phyloP scores from a whole-genome alignment of 64 coral and sea anemone species.

The Exaiptasia diaphana region DNA sequence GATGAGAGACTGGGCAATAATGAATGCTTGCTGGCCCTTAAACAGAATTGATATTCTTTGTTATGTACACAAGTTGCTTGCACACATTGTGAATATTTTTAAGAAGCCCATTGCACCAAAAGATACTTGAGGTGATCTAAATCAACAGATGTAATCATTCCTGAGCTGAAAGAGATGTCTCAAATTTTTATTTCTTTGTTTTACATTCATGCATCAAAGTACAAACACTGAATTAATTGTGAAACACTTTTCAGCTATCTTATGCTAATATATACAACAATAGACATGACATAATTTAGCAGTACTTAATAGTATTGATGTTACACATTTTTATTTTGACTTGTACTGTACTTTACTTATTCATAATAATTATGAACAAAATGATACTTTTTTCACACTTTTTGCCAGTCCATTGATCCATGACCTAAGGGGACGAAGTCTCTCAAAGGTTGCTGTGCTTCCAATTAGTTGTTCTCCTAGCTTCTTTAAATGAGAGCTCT shows the following conservation, averaged over 20 bases:
- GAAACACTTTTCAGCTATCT: no score
- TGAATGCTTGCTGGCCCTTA: conserved; percentile 10
- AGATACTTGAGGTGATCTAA: neutral
- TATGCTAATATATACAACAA: no score
- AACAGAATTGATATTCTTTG: conserved; percentile 7
- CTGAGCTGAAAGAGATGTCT: no score
- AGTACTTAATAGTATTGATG: no score
- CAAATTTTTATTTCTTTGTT: no score
- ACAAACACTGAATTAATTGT: no score
- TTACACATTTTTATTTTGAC: no score
- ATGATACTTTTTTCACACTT: conserved; percentile 9
- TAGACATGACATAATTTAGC: no score
- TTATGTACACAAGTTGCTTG: conserved; percentile 38
- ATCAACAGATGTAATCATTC: neutral
- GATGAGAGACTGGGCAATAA: conserved; percentile 10
- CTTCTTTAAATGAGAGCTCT: neutral
- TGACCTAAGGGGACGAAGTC: conserved; percentile 11
- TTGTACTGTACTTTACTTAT: no score
- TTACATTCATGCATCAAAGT: no score
- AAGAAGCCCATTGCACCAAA: conserved; percentile 45
- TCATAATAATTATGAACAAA: neutral
- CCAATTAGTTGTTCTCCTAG: conserved; percentile 12
- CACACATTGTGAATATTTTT: conserved; percentile 43
- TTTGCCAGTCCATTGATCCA: conserved; percentile 32
- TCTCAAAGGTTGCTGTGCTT: conserved; percentile 29